Evolutionary conservation across 2,797 vertebrate genomes (phyloP).

Genomic region (Peromyscus attwateri): DNA sequence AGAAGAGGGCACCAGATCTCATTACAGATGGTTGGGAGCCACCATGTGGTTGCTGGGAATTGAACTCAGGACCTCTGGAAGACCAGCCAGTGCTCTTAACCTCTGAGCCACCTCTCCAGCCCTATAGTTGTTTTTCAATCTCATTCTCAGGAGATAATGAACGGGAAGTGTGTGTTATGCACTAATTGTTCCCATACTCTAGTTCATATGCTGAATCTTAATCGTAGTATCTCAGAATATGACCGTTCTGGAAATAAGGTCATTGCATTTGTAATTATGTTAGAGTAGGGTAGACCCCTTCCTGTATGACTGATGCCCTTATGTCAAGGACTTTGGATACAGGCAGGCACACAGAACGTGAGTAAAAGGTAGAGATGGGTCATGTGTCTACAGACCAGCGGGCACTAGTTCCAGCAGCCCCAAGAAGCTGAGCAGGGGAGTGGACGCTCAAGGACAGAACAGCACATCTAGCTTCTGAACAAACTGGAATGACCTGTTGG

Average conservation of each 20-base stretch:
- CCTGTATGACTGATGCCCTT: neutral
- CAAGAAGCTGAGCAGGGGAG: neutral
- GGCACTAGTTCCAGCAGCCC: neutral
- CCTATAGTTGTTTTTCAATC: neutral
- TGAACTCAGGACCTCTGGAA: too few relatives aligned
- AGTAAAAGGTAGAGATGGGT: neutral
- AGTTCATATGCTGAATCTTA: neutral
- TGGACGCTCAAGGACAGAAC: neutral
- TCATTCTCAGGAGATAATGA: neutral
- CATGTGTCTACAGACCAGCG: neutral
- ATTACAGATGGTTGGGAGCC: too few relatives aligned
- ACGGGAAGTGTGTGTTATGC: too few relatives aligned
- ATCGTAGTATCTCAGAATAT: neutral
- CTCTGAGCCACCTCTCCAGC: too few relatives aligned
- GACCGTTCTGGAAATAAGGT: neutral
- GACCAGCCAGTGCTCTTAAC: too few relatives aligned
- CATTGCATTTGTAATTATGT: neutral
- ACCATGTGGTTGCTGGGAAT: too few relatives aligned
- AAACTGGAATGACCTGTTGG: neutral
- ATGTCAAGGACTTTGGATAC: neutral
- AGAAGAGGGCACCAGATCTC: too few relatives aligned
- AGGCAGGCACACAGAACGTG: neutral
- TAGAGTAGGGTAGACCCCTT: neutral
- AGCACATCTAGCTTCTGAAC: neutral
- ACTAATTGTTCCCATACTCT: neutral